A percentile compares a stretch with the other conserved stretches of the same genome.
Evolutionary conservation across 2,888 invertebrate genomes (phyloP).

Genomic region (Monochamus alternatus): DNA sequence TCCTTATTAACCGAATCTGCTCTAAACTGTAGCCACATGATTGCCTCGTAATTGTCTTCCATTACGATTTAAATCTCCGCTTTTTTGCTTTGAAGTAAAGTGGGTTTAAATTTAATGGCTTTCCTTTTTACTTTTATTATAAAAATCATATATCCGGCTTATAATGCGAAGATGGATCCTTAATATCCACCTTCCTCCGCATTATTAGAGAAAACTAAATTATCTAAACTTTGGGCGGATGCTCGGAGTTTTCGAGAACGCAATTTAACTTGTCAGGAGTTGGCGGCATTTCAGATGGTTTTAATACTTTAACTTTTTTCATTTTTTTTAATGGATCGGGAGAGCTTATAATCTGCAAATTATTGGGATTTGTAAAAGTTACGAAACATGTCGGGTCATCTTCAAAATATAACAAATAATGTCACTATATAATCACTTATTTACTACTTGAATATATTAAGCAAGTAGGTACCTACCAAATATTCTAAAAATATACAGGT

Average conservation of each 20-base stretch:
- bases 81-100: background rate
- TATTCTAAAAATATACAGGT: too few relatives aligned
- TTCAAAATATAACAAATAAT: too few relatives aligned
- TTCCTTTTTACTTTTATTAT: background rate
- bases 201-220: slow-evolving; percentile 42
- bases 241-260: slow-evolving; percentile 29
- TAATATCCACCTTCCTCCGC: slow-evolving; percentile 38
- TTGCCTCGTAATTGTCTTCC: background rate
- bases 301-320: slow-evolving; percentile 24
- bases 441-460: too few relatives aligned
- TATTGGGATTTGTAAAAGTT: too few relatives aligned
- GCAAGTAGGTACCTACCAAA: too few relatives aligned
- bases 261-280: slow-evolving; percentile 34
- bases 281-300: slow-evolving; percentile 38
- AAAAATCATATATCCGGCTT: slow-evolving; percentile 29
- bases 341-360: background rate
- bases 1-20: too few relatives aligned
- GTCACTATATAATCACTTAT: too few relatives aligned
- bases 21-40: background rate
- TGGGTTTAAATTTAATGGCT: background rate
- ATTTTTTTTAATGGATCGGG: slow-evolving; percentile 15
- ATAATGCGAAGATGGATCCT: slow-evolving; percentile 23
- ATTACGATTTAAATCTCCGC: background rate
- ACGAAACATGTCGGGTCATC: too few relatives aligned
- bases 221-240: slow-evolving; percentile 23